phyloP scores from a whole-genome alignment of 1,140 invertebrate genomes.

The Pseudomyrmex dendroicus region DNA sequence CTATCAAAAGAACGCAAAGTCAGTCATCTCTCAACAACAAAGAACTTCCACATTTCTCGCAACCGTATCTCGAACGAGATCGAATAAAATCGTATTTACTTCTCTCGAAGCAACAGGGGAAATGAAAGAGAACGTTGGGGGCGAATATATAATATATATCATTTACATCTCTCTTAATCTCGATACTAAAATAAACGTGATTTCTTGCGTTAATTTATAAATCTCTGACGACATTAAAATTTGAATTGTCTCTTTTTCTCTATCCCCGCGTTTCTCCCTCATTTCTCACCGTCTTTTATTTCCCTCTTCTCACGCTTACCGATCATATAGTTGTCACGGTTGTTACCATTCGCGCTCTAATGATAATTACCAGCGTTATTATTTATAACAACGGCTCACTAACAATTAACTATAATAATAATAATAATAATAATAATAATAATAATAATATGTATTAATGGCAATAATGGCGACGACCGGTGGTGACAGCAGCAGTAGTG shows the following conservation, averaged over 20 bases:
- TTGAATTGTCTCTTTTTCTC: neutral
- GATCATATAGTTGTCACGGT: slow-evolving; percentile 6
- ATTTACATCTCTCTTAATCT: neutral
- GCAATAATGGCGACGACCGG: slow-evolving; percentile 18
- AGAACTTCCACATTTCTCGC: slow-evolving; percentile 36
- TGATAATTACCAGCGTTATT: slow-evolving; percentile 41
- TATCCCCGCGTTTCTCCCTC: too few relatives aligned
- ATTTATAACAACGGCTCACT: slow-evolving; percentile 47
- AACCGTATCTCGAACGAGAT: slow-evolving; percentile 18
- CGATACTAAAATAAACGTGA: neutral
- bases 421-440: slow-evolving; percentile 55
- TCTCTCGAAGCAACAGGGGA: slow-evolving; percentile 12
- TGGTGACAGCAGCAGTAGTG: slow-evolving; percentile 46
- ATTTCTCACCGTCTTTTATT: neutral
- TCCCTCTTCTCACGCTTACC: neutral
- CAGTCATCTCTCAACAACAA: slow-evolving; percentile 45
- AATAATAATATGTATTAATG: slow-evolving; percentile 33
- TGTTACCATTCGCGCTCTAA: slow-evolving; percentile 42
- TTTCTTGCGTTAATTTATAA: slow-evolving; percentile 4
- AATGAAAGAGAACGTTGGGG: neutral
- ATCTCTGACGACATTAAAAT: neutral
- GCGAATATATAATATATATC: neutral
- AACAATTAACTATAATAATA: slow-evolving; percentile 44
- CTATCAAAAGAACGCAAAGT: slow-evolving; percentile 71
- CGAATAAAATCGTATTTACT: neutral